A percentile compares a stretch with the other conserved stretches of the same genome.
Evolutionary conservation across 2,113 vertebrate species (phyloP).

Genomic region (Caloenas nicobarica): DNA sequence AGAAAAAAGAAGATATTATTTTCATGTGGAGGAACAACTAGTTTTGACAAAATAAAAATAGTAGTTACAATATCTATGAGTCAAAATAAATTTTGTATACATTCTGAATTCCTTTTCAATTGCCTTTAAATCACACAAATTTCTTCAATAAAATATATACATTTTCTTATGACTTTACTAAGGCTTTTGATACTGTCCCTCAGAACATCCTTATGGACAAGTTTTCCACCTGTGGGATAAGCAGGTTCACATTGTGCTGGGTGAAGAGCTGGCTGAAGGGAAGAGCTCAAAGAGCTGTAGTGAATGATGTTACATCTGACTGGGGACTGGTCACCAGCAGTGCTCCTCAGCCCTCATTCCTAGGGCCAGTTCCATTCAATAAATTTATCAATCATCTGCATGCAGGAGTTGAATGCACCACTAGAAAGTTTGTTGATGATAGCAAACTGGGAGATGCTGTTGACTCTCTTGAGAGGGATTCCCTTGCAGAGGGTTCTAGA

Average conservation of each 20-base stretch:
- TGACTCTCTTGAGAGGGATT: background rate
- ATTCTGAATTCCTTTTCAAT: background rate
- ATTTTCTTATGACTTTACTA: background rate
- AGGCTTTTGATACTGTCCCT: background rate
- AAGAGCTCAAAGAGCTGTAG: background rate
- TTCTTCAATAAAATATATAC: background rate
- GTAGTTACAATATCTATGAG: background rate
- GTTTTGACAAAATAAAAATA: background rate
- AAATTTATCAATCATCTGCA: background rate
- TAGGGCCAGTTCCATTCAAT: background rate
- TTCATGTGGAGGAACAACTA: background rate
- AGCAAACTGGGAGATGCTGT: background rate
- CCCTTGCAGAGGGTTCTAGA: background rate
- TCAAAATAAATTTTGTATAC: background rate
- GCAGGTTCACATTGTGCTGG: rapidly evolving
- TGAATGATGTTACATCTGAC: too few relatives aligned
- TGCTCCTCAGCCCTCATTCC: background rate
- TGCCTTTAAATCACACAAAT: background rate
- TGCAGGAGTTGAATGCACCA: background rate
- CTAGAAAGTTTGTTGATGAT: background rate
- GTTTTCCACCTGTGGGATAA: background rate
- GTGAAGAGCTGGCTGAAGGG: background rate
- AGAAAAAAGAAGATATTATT: background rate
- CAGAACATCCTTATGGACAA: background rate
- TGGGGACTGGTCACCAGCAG: background rate